Evolutionary conservation across 2,113 vertebrate genomes (phyloP), one percentile per base, ranked within the genome.

Genomic region (Erpornis zantholeuca): DNA sequence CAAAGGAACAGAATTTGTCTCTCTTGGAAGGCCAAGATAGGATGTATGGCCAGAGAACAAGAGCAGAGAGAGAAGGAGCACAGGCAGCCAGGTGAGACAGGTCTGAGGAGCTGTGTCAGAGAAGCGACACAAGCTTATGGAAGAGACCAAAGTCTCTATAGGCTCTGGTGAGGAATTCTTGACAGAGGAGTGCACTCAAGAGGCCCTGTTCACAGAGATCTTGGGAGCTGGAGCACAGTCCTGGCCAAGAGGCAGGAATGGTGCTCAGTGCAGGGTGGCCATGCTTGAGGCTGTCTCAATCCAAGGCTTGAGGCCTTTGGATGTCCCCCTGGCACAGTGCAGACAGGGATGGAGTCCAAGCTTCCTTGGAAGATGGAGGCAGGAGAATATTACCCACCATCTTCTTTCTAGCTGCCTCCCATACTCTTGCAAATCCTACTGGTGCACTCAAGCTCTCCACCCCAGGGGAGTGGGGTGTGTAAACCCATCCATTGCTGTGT

Each of bases 391-490:
- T 38, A 10, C 4, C 22, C 27, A 16, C 21, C 33, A 21, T 21
- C 5, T 56, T 47, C 10, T 47, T 29, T 47, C n/a, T 27, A 47
- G 16, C 6, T 68, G 28, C 13, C 16, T 13, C 21, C 22, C 7
- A 5, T 12, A 31, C 8, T 12, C 8, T 9, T 66, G 40, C 12
- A 68, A 47, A 33, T 15, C 8, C 42, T 47, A 8, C 0, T 2
- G 16, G 9, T 25, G 9, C 40, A 16, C 16, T 54, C 17, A 21
- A n/a, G 42, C 33, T 18, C 7, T 45, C 10, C 33, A 35, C 5
- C 1, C 29, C 10, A 1, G 9, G 21, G 4, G 2, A 1, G 29
- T 12, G n/a, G n/a, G n/a, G n/a, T n/a, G n/a, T n/a, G n/a, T n/a
- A 44, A 44, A 35, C 4, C 16, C 8, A 16, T 9, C 2, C 25